These are phyloP conservation scores for Pitta sordida DNA, from an alignment of 2,113 vertebrate species.

Conservation along the genomic window DNA sequence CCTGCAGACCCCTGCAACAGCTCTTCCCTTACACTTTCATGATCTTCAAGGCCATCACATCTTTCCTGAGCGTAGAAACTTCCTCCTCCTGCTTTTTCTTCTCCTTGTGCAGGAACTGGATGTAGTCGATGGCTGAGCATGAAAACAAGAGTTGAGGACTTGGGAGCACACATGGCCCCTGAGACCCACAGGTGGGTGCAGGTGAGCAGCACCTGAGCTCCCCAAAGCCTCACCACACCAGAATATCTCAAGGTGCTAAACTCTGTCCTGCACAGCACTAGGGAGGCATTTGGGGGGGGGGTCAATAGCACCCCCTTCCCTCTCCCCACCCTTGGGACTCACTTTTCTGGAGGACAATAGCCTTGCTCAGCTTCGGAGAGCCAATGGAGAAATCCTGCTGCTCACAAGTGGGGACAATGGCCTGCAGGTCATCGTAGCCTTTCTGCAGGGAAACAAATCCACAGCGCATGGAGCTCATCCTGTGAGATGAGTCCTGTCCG, in stretches of 20 bases:
- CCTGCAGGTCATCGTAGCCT: slow-evolving; percentile 95
- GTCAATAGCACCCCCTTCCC: neutral
- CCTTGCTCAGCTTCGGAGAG: slow-evolving; percentile 95
- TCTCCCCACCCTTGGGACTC: slow-evolving; percentile 31
- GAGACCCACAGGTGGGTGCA: accelerated
- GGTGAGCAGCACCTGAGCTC: neutral
- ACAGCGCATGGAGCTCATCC: neutral
- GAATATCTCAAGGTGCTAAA: neutral
- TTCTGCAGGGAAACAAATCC: slow-evolving; percentile 75
- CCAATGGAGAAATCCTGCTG: slow-evolving; percentile 91
- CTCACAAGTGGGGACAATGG: slow-evolving; percentile 95
- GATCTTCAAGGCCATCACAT: slow-evolving; percentile 94
- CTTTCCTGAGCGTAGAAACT: slow-evolving; percentile 89
- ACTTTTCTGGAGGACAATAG: slow-evolving; percentile 96
- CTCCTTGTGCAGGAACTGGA: slow-evolving; percentile 98
- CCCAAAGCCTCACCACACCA: neutral
- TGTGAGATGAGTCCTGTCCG: accelerated
- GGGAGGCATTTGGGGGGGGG: accelerated
- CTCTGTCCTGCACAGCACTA: neutral
- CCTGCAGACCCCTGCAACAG: neutral
- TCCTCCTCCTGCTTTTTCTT: slow-evolving; percentile 99
- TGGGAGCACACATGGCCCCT: neutral
- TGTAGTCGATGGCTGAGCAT: slow-evolving; percentile 91
- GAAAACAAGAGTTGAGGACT: neutral
- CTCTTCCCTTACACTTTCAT: slow-evolving; percentile 92